Evolutionary conservation across 2,797 vertebrate genomes (phyloP).

Genomic region (Liasis olivaceus): DNA sequence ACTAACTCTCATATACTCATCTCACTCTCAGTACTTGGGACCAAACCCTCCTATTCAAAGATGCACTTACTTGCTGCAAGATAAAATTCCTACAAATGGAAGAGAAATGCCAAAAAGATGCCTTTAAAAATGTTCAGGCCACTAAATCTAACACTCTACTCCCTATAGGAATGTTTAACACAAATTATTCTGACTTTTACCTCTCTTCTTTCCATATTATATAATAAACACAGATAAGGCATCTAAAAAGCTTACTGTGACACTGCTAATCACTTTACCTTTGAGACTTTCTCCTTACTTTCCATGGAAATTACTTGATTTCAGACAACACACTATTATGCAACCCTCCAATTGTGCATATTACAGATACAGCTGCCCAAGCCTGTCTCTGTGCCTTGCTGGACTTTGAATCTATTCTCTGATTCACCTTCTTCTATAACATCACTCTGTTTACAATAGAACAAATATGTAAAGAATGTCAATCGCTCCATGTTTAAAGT

Average conservation of each 20-base stretch:
- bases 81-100: not conserved
- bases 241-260: not conserved
- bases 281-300: not conserved
- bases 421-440: not conserved
- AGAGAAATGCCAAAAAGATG: not conserved
- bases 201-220: not conserved
- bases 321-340: not conserved
- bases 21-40: not conserved
- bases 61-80: not conserved
- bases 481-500: not conserved
- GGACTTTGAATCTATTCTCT: not conserved
- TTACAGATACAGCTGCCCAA: not conserved
- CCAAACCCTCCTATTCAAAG: not conserved
- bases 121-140: not conserved
- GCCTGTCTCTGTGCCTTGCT: not conserved
- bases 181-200: not conserved
- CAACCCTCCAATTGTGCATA: not conserved
- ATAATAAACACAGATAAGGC: not conserved
- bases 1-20: not conserved
- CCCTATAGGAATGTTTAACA: not conserved
- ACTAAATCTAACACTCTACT: not conserved
- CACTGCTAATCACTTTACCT: not conserved
- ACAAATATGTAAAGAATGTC: constrained; percentile 26
- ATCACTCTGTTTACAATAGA: not conserved
- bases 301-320: not conserved